Base-by-base conservation (phyloP, 2,888 invertebrate species). In the Orgyia antiqua region DNA sequence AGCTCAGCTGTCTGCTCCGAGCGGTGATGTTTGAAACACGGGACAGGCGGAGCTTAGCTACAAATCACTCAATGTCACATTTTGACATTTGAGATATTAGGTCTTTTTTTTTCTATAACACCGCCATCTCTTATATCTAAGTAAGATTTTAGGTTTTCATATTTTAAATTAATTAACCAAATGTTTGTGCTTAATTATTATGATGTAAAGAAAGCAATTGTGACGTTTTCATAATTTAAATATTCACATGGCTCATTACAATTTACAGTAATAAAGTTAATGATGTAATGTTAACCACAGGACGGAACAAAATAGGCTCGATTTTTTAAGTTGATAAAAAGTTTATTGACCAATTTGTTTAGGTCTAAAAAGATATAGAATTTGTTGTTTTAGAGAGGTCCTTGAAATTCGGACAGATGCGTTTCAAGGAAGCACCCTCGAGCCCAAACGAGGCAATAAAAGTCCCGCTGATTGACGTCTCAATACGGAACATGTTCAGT, bases 41-140 rank as follows among this genome's bases (percentile, higher is more conserved):
- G 87, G 87, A 87, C 87, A 86, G 87, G 87, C 87, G 87, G 87
- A 80, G 87, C 87, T 84, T 84, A 86, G 83, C 87, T 77, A 87
- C 87, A 87, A 87, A 87, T 87, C 87, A 87, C 87, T 87, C 87
- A 87, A 78, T 82, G 87, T 87, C 87, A 87, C 83, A 76, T 87
- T 87, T 87, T 87, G 87, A 87, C 87, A 82, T 83, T 84, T 84
- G 86, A 87, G 87, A 87, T 87, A 87, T 87, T 87, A 87, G 79
- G 77, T 86, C 77, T 86, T 87, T 87, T 23, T 19, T 51, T 87
- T 83, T 82, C 80, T 84, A 80, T 80, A 82, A 79, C 74, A 66
- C 74, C 72, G 75, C 71, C 82, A 80, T 80, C 69, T 82, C 77
- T 73, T 71, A 69, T 71, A 64, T 68, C 68, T 66, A 51, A 45